Evolutionary conservation across 2,888 invertebrate genomes (phyloP).

Genomic region (Scrobipalpa costella): DNA sequence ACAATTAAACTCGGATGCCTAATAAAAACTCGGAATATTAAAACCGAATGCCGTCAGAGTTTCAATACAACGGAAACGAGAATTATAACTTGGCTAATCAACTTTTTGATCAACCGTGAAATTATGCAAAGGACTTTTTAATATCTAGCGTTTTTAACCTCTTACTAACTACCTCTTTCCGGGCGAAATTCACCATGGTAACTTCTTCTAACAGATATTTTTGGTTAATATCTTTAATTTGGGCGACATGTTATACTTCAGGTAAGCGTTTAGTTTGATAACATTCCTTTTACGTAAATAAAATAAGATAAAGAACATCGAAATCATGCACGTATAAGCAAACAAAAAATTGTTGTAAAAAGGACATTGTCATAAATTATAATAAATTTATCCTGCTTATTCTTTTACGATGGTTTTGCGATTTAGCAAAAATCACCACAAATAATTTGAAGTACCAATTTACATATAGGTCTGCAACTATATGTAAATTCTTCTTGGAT

Average conservation of each 20-base stretch:
- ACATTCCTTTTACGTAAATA: no score
- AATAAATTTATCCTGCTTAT: no score
- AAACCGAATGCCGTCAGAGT: slow-evolving; percentile 14
- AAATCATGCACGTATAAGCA: no score
- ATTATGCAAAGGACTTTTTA: slow-evolving; percentile 36
- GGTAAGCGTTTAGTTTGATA: neutral
- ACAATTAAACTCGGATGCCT: slow-evolving; percentile 25
- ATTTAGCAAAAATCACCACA: no score
- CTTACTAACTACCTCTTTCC: slow-evolving; percentile 13
- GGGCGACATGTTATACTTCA: slow-evolving; percentile 5
- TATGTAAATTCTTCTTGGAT: no score
- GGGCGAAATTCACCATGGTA: slow-evolving; percentile 31
- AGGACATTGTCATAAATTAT: no score
- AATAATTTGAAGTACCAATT: no score
- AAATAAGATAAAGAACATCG: no score
- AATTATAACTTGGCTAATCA: slow-evolving; percentile 28
- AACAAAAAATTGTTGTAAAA: no score
- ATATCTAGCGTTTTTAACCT: slow-evolving; percentile 30
- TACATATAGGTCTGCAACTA: no score
- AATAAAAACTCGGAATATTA: slow-evolving; percentile 31
- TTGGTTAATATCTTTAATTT: slow-evolving; percentile 1
- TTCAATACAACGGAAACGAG: slow-evolving; percentile 27
- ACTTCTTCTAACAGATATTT: slow-evolving; percentile 1
- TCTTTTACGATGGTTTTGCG: no score
- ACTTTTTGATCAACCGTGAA: slow-evolving; percentile 40